A percentile compares a stretch with the other conserved stretches of the same genome.
phyloP scores from a whole-genome alignment of 2,797 vertebrate species.

The Poeciliopsis presidionis region DNA sequence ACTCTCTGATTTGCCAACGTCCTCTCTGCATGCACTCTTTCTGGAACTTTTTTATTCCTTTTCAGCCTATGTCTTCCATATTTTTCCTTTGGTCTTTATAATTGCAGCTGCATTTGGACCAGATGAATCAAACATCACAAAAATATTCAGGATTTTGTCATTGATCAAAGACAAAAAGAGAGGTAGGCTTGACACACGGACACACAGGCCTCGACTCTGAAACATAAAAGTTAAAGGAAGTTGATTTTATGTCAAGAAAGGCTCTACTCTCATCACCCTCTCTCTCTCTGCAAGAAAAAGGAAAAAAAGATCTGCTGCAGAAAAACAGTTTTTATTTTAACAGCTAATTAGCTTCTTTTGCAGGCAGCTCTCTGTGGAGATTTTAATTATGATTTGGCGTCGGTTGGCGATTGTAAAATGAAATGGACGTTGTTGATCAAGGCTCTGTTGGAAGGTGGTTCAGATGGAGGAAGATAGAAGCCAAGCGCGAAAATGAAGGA shows the following conservation, averaged over 20 bases:
- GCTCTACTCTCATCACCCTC: not conserved
- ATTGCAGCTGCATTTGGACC: conserved; percentile 36
- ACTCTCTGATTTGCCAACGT: conserved; percentile 24
- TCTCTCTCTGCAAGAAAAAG: conserved; percentile 15
- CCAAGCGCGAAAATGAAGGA: conserved; percentile 42
- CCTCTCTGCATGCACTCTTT: conserved; percentile 8
- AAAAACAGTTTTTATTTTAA: conserved; percentile 44
- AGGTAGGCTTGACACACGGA: conserved; percentile 14
- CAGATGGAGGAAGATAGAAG: conserved; percentile 57
- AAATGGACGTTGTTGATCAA: conserved; percentile 73
- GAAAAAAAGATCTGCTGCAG: not conserved
- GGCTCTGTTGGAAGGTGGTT: conserved; percentile 61
- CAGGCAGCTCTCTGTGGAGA: conserved; percentile 68
- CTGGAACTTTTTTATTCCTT: conserved; percentile 18
- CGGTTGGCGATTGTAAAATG: conserved; percentile 62
- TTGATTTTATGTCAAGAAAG: conserved; percentile 53
- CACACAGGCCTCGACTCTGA: conserved; percentile 9
- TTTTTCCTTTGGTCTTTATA: conserved; percentile 22
- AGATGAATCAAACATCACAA: conserved; percentile 27
- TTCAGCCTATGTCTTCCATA: conserved; percentile 14
- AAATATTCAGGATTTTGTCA: conserved; percentile 29
- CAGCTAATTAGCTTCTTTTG: conserved; percentile 68
- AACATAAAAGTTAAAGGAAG: conserved; percentile 33
- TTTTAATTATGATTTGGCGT: conserved; percentile 83
- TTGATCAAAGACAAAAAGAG: conserved; percentile 40